phyloP scores from a whole-genome alignment of 2,113 vertebrate species.

The Pelecanoides urinatrix region DNA sequence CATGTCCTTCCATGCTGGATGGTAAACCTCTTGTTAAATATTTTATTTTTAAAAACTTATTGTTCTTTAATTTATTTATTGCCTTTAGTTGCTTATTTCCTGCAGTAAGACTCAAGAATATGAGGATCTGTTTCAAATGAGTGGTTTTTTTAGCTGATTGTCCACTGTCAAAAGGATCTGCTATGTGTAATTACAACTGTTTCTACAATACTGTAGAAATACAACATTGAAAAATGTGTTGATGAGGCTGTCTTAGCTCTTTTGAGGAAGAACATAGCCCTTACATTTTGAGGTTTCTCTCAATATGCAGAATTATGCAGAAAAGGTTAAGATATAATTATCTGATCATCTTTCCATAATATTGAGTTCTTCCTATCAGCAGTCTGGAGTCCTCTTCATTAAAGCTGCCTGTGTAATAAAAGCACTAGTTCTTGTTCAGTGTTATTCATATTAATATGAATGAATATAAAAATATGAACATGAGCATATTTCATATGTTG shows the following conservation, averaged over 20 bases:
- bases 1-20: neutral
- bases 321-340: neutral
- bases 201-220: neutral
- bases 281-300: neutral
- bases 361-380: neutral
- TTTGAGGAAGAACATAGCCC: neutral
- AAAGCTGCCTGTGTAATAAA: neutral
- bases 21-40: neutral
- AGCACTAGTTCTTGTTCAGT: neutral
- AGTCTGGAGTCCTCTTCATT: neutral
- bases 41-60: neutral
- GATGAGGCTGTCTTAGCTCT: neutral
- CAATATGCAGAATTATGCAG: neutral
- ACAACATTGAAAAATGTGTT: neutral
- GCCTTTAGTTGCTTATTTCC: neutral
- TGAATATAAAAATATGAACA: neutral
- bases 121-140: neutral
- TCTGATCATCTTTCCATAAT: neutral
- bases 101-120: neutral
- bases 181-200: neutral
- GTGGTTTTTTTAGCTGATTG: neutral
- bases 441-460: neutral
- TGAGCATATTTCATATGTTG: neutral
- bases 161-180: neutral
- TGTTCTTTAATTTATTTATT: neutral